A percentile compares a stretch with the other conserved stretches of the same genome.
These are phyloP conservation scores for Microcaecilia unicolor DNA, from an alignment of 2,797 vertebrate species.

Conservation along the genomic window DNA sequence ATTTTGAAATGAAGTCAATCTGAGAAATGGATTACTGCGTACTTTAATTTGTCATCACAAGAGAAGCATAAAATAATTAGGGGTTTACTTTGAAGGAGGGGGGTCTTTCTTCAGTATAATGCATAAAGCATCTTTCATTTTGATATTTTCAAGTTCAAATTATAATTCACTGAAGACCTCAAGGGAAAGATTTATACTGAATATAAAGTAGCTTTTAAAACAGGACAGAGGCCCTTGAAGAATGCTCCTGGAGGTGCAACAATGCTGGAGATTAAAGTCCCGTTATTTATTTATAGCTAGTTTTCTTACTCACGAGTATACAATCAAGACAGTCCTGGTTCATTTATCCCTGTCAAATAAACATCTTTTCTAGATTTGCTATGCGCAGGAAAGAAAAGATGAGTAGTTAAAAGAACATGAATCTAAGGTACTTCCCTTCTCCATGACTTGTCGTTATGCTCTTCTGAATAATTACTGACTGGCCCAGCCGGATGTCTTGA, in stretches of 20 bases:
- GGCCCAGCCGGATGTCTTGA: too few species aligned
- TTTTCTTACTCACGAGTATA: not conserved
- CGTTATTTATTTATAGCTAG: not conserved
- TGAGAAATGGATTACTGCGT: not conserved
- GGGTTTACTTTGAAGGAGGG: constrained; percentile 13
- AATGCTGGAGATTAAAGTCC: not conserved
- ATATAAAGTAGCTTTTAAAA: constrained; percentile 7
- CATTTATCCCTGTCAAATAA: too few species aligned
- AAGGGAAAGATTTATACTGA: constrained; percentile 15
- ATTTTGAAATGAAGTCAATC: constrained; percentile 15
- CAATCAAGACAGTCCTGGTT: too few species aligned
- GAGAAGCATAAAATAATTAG: constrained; percentile 8
- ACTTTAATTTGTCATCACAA: not conserved
- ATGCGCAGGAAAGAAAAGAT: too few species aligned
- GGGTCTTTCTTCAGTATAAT: not conserved
- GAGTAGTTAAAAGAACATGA: too few species aligned
- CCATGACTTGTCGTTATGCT: too few species aligned
- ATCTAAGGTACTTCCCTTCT: too few species aligned
- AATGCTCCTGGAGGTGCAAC: not conserved
- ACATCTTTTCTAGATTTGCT: too few species aligned
- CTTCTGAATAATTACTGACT: too few species aligned
- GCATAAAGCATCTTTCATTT: constrained; percentile 4
- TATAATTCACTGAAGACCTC: constrained; percentile 19
- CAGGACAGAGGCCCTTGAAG: not conserved
- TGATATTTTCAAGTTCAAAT: constrained; percentile 28